Base-by-base conservation (phyloP, 2,888 invertebrate genomes). In the Ypsolopha sequella region DNA sequence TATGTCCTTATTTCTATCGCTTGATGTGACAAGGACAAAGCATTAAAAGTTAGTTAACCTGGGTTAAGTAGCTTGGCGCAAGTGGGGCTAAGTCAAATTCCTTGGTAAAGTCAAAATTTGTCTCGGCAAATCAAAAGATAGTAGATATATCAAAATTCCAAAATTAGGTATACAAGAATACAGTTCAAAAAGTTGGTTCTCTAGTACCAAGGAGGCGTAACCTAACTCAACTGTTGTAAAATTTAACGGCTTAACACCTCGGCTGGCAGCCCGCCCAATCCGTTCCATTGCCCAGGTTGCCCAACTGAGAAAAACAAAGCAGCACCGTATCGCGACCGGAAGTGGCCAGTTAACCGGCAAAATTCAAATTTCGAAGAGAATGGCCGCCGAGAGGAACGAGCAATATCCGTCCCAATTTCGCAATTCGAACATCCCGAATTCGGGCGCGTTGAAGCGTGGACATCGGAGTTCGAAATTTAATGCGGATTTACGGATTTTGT, bases 391-490 rank as follows among this genome's bases (percentile, higher is more conserved):
- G 79, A 79, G 79, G 80, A 80, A 80, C 80, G 71, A 73, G 79
- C 80, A 76, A 82, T 84, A 82, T 86, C 86, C 86, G 86, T 81
- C 85, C 82, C 68, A 79, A 75, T 86, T 86, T 85, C 84, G 86
- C 86, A 86, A 85, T 68, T 49, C 38, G 11, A 36, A 8, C 7
- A n/a, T 48, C 11, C 70, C 70, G 70, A 69, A 70, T 68, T 68
- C 66, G 72, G 65, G 66, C 64, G 79, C 80, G 78, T 71, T 79
- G 75, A 72, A 69, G 76, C 79, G 80, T 77, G 24, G 76, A 66
- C 74, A 66, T 64, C 68, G 70, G 71, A 69, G 65, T 70, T 66
- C 60, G 57, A 70, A 72, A 69, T 71, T 63, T 56, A 65, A 70
- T 24, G 24, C 68, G 65, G 71, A 71, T 70, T 68, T 58, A 60